Base-by-base conservation (phyloP, 2,888 invertebrate genomes). In the Flexamia atlantica region DNA sequence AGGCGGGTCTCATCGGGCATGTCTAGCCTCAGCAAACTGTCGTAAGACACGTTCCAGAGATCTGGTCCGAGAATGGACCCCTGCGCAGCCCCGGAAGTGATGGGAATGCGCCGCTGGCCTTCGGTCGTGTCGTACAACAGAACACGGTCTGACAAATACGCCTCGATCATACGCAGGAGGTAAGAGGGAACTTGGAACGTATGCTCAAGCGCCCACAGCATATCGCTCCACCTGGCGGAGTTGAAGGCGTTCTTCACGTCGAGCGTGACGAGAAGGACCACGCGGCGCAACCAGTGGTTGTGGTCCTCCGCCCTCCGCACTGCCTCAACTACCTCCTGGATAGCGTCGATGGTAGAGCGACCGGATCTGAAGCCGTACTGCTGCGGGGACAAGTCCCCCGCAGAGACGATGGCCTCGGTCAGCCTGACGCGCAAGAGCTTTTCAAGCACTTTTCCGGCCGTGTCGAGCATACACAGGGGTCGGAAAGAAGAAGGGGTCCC, bases 1-100 rank as follows among this genome's bases (percentile, higher is more conserved):
- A 64, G 32, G 1, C 46, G 25, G 3, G 64, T 0, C 17, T 23
- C 83, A 3, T 85, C 74, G 4, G 81, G 83, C 57, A 85, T 60
- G 23, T 81, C 12, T 3, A 81, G n/a, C 7, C 76, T 14, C 12
- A 85, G 60, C 40, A 83, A 14, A 9, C 86, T 84, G 81, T 85
- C 86, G 81, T 87, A 87, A n/a, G 84, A 79, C n/a, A 74, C 74
- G 57, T 87, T 87, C 86, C 86, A 87, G 4, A 87, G 85, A 53
- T 85, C 81, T 0, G 87, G 86, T 40, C 87, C 87, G 0, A 87
- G 85, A 40, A 86, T 85, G 0, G 86, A 87, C 9, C 87, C 87
- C 60, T 87, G 87, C 5, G 86, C 85, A 5, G 84, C 87, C 17
- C 86, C 87, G 14, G 82, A 83, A 0, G 85, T 85, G 57, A 85